Base-by-base conservation (phyloP, 2,888 invertebrate species). In the Acronicta alni region DNA sequence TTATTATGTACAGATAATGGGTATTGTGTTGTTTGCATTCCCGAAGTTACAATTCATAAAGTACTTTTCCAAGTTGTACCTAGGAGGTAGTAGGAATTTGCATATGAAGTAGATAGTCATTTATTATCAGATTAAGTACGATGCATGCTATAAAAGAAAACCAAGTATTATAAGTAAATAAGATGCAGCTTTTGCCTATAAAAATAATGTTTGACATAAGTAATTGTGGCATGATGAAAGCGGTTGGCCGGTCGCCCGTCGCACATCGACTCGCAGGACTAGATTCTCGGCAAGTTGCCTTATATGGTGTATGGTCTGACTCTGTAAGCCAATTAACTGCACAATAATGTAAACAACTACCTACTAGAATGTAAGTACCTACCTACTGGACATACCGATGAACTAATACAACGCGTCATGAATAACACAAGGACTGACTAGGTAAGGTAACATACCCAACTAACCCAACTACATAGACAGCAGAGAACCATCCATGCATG, bases 211-310 rank as follows among this genome's bases (percentile, higher is more conserved):
- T 78, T 74, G 75, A 79, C 75, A 75, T 77, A 78, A 76, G 73
- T 77, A 73, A 78, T 74, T 70, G 67, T 63, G 72, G 75, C 69
- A 70, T 76, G 71, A 82, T 78, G 86, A 87, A 86, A 87, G 84
- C 83, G 81, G 81, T 66, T 72, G 67, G 66, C 73, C 71, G 67
- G 74, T 42, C 58, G 67, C 72, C 68, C 47, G 61, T 53, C 61
- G 60, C 71, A 59, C 62, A 60, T 61, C 67, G 75, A 71, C 80
- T 74, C 72, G 75, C 67, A 75, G 80, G 80, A 83, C 88, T 86
- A 86, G 86, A 88, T 88, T 89, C 87, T 85, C 80, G 80, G 73
- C 85, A 87, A 88, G 84, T 79, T 87, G 77, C 89, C 89, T 76
- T 89, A 86, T 81, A 88, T 77, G 88, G 88, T 59, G 76, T 80